Conservation (phyloP, 2,797 vertebrate genomes). For the Masticophis lateralis region DNA sequence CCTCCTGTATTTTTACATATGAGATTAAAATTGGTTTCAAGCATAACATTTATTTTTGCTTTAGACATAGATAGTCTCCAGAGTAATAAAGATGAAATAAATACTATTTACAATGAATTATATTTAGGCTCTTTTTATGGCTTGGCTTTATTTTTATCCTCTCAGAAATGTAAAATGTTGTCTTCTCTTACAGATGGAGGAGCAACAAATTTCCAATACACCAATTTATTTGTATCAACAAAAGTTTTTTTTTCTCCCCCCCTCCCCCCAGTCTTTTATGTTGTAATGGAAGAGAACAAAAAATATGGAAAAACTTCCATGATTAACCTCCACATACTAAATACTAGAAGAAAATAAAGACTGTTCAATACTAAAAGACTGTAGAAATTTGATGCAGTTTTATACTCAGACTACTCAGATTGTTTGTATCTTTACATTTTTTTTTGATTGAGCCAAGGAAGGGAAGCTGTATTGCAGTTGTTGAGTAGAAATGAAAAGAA, state of each 20-base stretch:
- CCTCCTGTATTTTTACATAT: neutral
- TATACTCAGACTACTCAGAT: neutral
- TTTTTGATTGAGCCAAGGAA: neutral
- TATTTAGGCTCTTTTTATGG: neutral
- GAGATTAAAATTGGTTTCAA: conserved; percentile 24
- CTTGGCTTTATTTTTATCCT: conserved; percentile 27
- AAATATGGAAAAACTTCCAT: neutral
- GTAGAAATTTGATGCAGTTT: neutral
- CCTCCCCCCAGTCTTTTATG: neutral
- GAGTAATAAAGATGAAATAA: conserved; percentile 40
- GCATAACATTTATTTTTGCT: conserved; percentile 23
- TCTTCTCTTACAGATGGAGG: conserved; percentile 2
- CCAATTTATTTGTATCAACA: conserved; percentile 28
- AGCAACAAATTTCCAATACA: conserved; percentile 11
- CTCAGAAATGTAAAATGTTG: conserved; percentile 18
- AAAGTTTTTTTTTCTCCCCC: neutral
- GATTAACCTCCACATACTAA: neutral
- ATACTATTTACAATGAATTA: conserved; percentile 16
- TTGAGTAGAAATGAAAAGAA: neutral
- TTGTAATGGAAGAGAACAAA: neutral
- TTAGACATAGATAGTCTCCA: conserved; percentile 24
- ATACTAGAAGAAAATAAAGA: too few relatives aligned
- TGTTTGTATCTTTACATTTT: neutral
- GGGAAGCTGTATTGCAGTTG: neutral
- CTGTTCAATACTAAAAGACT: too few relatives aligned